phyloP scores from a whole-genome alignment of 1,140 invertebrate species.

The Glossosoma conforme region DNA sequence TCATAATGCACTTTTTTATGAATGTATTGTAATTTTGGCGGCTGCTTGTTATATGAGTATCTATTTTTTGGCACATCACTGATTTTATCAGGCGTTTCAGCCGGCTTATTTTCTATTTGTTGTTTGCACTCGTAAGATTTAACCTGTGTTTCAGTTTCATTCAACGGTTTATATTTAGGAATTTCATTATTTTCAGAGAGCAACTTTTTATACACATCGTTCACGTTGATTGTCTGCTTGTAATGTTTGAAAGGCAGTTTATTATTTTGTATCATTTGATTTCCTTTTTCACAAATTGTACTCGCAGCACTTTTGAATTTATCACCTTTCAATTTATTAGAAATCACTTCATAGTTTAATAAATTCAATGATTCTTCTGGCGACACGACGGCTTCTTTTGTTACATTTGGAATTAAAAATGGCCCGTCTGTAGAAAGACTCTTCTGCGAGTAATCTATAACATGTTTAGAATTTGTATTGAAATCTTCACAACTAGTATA shows the following conservation, averaged over 20 bases:
- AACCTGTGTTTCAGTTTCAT: neutral
- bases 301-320: neutral
- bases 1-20: slow-evolving; percentile 23
- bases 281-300: neutral
- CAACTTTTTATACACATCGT: slow-evolving; percentile 12
- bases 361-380: neutral
- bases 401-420: neutral
- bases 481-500: neutral
- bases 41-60: neutral
- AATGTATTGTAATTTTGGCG: slow-evolving; percentile 4
- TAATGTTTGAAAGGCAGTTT: neutral
- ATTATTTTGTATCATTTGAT: neutral
- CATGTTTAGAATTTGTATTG: neutral
- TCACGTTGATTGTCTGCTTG: slow-evolving; percentile 13
- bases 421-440: neutral
- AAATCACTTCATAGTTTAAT: neutral
- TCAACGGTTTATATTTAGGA: neutral
- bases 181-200: too few species aligned
- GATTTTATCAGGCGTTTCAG: neutral
- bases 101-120: neutral
- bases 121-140: neutral
- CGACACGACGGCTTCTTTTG: neutral
- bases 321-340: neutral
- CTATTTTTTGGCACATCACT: neutral
- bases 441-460: neutral